phyloP scores from a whole-genome alignment of 2,113 vertebrate species.

The Xyliphius kryptos region DNA sequence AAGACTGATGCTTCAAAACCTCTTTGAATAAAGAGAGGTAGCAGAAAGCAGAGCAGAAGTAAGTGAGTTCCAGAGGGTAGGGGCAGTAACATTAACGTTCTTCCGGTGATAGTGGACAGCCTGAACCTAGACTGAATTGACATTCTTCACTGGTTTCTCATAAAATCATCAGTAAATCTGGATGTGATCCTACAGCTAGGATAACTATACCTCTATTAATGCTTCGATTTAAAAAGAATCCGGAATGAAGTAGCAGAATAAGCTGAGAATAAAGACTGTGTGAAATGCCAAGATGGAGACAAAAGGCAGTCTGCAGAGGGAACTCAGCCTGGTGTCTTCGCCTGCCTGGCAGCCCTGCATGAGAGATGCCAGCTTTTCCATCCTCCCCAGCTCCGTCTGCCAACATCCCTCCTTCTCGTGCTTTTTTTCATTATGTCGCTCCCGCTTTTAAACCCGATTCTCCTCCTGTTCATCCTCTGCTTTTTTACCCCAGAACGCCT shows the following conservation, averaged over 20 bases:
- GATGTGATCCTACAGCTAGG: too few relatives aligned
- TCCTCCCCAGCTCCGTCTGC: constrained; percentile 62
- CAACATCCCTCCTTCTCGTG: constrained; percentile 42
- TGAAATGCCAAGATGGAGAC: constrained; percentile 58
- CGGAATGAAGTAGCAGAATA: constrained; percentile 50
- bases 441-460: constrained; percentile 17
- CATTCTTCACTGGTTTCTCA: too few relatives aligned
- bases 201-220: constrained; percentile 2
- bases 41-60: too few relatives aligned
- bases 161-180: too few relatives aligned
- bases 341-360: constrained; percentile 63
- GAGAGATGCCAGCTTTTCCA: constrained; percentile 70
- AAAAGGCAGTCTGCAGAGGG: constrained; percentile 62
- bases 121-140: too few relatives aligned
- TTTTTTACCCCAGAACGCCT: constrained; percentile 26
- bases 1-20: too few relatives aligned
- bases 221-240: constrained; percentile 18
- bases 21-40: too few relatives aligned
- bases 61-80: too few relatives aligned
- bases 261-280: constrained; percentile 60
- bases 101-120: too few relatives aligned
- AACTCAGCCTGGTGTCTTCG: constrained; percentile 60
- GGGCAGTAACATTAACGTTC: too few relatives aligned
- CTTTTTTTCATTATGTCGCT: constrained; percentile 29
- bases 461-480: constrained; percentile 22